Percentiles rank a stretch among this genome's conserved stretches.
Evolutionary conservation across 2,113 vertebrate species (phyloP).

Genomic region (Terrapene triunguis): DNA sequence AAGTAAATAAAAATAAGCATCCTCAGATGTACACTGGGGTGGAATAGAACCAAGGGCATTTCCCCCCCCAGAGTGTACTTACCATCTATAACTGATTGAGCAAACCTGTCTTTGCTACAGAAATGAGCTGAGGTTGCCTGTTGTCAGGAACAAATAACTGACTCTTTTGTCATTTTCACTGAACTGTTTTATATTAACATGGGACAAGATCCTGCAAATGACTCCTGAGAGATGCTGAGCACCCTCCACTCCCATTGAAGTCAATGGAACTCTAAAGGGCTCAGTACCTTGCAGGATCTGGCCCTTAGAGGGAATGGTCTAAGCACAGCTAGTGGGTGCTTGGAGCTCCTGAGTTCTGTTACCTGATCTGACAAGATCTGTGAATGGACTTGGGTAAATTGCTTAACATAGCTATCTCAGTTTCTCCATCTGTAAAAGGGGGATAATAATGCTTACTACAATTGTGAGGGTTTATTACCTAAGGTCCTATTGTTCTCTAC

Average conservation of each 20-base stretch:
- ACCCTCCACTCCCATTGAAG: not conserved
- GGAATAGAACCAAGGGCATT: not conserved
- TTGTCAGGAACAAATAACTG: constrained; percentile 9
- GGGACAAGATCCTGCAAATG: not conserved
- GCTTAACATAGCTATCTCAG: not conserved
- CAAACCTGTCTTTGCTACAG: not conserved
- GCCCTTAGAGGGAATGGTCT: not conserved
- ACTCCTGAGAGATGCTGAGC: not conserved
- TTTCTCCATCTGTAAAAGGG: not conserved
- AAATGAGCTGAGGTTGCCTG: not conserved
- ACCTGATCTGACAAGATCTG: not conserved
- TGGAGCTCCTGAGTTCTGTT: not conserved
- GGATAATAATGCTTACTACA: not conserved
- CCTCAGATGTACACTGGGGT: constrained; percentile 24
- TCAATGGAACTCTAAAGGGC: not conserved
- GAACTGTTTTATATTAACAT: accelerated
- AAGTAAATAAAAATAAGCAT: not conserved
- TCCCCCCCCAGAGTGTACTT: not conserved
- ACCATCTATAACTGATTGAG: not conserved
- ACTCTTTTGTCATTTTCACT: not conserved
- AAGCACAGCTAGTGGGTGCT: not conserved
- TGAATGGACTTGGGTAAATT: not conserved
- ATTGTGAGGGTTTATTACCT: not conserved
- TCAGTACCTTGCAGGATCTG: not conserved
- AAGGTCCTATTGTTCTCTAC: not conserved